phyloP scores from a whole-genome alignment of 2,888 invertebrate species.

The Sesia bembeciformis region DNA sequence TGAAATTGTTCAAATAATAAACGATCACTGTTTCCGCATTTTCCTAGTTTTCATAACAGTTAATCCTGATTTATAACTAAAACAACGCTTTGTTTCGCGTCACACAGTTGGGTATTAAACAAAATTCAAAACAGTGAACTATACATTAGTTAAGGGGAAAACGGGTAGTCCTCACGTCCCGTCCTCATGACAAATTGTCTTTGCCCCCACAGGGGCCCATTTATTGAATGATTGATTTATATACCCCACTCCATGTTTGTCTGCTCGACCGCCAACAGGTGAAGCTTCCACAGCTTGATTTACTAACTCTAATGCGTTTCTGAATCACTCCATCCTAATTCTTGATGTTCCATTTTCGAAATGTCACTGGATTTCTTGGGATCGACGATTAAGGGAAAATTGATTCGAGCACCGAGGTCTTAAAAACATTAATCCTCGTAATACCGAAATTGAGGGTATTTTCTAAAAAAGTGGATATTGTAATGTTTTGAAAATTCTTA shows the following conservation, averaged over 20 bases:
- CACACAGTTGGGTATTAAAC: too few species aligned
- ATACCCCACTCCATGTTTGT: slow-evolving; percentile 25
- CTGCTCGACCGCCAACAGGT: slow-evolving; percentile 47
- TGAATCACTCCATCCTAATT: slow-evolving; percentile 52
- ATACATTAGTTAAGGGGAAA: slow-evolving; percentile 24
- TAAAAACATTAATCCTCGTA: neutral
- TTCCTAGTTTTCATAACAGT: too few species aligned
- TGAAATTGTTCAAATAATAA: too few species aligned
- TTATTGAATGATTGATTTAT: slow-evolving; percentile 72
- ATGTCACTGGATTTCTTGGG: slow-evolving; percentile 11
- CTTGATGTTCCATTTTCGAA: slow-evolving; percentile 61
- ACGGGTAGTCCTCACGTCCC: slow-evolving; percentile 9
- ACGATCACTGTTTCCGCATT: too few species aligned
- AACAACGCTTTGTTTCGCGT: too few species aligned
- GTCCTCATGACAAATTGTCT: slow-evolving; percentile 52
- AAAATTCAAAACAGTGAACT: neutral
- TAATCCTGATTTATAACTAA: too few species aligned
- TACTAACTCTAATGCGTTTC: slow-evolving; percentile 61
- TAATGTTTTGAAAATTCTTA: too few species aligned
- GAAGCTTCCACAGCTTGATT: slow-evolving; percentile 52
- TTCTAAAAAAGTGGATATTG: too few species aligned
- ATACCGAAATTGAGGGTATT: too few species aligned
- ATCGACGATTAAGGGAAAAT: neutral
- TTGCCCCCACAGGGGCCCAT: slow-evolving; percentile 22
- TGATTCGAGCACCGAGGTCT: slow-evolving; percentile 5